phyloP scores from a whole-genome alignment of 2,888 invertebrate species.

The Drosophila subsilvestris region DNA sequence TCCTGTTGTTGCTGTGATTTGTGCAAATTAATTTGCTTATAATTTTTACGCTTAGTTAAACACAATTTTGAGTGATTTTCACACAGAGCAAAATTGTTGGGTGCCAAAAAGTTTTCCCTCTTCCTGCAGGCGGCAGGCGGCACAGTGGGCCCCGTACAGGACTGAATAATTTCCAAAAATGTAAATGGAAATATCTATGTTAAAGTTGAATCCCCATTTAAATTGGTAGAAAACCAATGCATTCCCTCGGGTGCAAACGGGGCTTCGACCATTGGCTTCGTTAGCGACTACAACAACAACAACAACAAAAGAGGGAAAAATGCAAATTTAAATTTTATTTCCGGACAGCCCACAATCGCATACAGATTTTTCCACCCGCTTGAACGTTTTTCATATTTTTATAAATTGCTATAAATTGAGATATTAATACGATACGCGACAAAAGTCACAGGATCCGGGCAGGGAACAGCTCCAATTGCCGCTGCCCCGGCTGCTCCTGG shows the following conservation, averaged over 20 bases:
- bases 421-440: slow-evolving; percentile 79
- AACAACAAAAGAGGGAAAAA: slow-evolving; percentile 30
- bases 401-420: slow-evolving; percentile 81
- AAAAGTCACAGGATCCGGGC: slow-evolving; percentile 60
- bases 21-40: slow-evolving; percentile 84
- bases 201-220: slow-evolving; percentile 48
- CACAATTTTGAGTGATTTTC: slow-evolving; percentile 83
- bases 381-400: slow-evolving; percentile 75
- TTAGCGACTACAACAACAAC: slow-evolving; percentile 44
- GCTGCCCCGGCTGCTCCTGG: neutral
- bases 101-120: slow-evolving; percentile 65
- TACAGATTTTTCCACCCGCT: slow-evolving; percentile 16
- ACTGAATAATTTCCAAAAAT: slow-evolving; percentile 5
- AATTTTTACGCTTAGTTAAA: slow-evolving; percentile 84
- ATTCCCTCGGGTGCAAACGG: slow-evolving; percentile 18
- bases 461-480: slow-evolving; percentile 11
- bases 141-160: slow-evolving; percentile 46
- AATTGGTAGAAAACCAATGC: slow-evolving; percentile 38
- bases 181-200: slow-evolving; percentile 13
- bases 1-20: slow-evolving; percentile 55
- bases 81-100: slow-evolving; percentile 69
- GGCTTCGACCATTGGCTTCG: slow-evolving; percentile 62
- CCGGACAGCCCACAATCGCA: slow-evolving; percentile 29
- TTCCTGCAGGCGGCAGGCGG: slow-evolving; percentile 20
- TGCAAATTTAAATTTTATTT: slow-evolving; percentile 70